These are phyloP conservation scores for Anhinga rufa DNA, from an alignment of 2,113 vertebrate species.

Conservation along the genomic window DNA sequence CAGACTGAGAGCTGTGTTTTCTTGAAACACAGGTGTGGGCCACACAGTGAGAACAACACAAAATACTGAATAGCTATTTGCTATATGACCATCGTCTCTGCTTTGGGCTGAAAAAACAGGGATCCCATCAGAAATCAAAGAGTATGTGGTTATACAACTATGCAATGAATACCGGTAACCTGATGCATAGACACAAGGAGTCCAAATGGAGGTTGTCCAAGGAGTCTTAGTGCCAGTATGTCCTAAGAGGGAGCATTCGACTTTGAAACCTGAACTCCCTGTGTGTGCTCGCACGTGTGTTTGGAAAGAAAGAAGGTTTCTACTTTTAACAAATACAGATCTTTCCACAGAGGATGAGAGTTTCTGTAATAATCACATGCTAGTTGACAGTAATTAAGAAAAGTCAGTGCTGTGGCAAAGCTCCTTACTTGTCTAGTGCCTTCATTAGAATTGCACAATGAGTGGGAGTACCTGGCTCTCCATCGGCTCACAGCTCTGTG, in stretches of 20 bases:
- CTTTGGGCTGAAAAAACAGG: background rate
- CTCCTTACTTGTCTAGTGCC: background rate
- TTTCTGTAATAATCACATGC: background rate
- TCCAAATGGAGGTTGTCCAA: background rate
- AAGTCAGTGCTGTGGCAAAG: background rate
- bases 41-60: background rate
- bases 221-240: background rate
- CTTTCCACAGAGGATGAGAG: background rate
- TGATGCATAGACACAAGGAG: background rate
- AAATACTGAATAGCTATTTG: background rate
- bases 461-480: conserved; percentile 9
- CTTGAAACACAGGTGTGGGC: background rate
- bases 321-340: background rate
- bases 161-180: background rate
- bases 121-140: background rate
- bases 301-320: background rate
- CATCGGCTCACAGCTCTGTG: background rate
- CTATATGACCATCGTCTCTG: background rate
- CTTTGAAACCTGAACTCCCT: background rate
- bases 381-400: background rate
- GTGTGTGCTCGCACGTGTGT: fast-evolving
- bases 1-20: background rate
- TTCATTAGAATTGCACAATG: background rate
- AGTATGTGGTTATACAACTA: background rate
- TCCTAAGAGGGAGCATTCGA: background rate